Evolutionary conservation across 2,888 invertebrate species (phyloP).

Genomic region (Linnaemya tessellans): DNA sequence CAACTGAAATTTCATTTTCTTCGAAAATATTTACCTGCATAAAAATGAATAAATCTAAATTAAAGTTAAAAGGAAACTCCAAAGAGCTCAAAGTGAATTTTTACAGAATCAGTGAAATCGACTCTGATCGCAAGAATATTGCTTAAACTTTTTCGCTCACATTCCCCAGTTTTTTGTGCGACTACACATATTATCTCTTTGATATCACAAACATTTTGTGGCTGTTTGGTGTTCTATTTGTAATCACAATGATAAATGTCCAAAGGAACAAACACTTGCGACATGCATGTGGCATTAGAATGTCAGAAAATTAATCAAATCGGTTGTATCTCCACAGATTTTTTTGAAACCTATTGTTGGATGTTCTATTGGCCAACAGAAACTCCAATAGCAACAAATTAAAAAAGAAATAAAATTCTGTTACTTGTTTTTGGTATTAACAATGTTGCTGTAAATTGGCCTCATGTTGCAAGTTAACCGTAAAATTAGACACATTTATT

Average conservation of each 20-base stretch:
- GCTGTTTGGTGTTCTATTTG: constrained; percentile 28
- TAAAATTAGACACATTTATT: constrained; percentile 41
- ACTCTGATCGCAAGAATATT: too few relatives aligned
- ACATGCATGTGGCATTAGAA: constrained; percentile 51
- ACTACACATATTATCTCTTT: not conserved
- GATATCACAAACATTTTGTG: constrained; percentile 31
- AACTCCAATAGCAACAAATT: constrained; percentile 12
- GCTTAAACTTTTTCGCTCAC: too few relatives aligned
- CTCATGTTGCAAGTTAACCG: constrained; percentile 66
- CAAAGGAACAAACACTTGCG: constrained; percentile 42
- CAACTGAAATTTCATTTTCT: too few relatives aligned
- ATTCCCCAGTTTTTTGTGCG: too few relatives aligned
- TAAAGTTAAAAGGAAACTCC: too few relatives aligned
- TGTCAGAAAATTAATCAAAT: constrained; percentile 59
- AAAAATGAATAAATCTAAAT: too few relatives aligned
- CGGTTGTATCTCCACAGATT: constrained; percentile 66
- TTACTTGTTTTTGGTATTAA: constrained; percentile 57
- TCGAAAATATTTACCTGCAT: too few relatives aligned
- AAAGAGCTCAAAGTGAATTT: too few relatives aligned
- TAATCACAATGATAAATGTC: constrained; percentile 65
- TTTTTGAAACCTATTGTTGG: constrained; percentile 41
- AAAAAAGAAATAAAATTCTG: constrained; percentile 40
- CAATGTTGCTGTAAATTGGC: constrained; percentile 69
- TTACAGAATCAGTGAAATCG: too few relatives aligned
- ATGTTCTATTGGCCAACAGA: not conserved